Evolutionary conservation across 1,140 invertebrate species (phyloP).

Genomic region (Trissolcus basalis): DNA sequence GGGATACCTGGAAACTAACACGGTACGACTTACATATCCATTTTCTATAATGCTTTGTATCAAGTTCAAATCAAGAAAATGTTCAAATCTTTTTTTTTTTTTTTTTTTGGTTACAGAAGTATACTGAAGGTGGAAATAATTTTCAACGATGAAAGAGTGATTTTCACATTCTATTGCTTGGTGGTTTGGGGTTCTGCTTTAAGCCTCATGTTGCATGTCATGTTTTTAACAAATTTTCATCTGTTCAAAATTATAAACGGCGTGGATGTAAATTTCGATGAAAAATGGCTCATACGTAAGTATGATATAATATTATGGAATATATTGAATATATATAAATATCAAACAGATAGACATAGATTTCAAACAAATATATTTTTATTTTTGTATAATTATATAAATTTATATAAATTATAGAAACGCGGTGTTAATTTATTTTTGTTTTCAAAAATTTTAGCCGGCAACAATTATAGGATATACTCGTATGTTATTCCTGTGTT

Average conservation of each 20-base stretch:
- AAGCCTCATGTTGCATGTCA: constrained; percentile 17
- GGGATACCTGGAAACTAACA: constrained; percentile 26
- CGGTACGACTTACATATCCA: constrained; percentile 10
- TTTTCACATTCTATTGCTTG: constrained; percentile 15
- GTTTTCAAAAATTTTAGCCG: too few species aligned
- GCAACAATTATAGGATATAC: constrained; percentile 3
- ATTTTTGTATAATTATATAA: too few species aligned
- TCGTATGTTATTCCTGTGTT: constrained; percentile 5
- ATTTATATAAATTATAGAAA: too few species aligned
- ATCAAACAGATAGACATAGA: too few species aligned
- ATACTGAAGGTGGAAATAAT: constrained; percentile 3
- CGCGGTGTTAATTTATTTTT: too few species aligned
- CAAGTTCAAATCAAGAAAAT: neutral
- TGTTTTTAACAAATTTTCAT: constrained; percentile 16
- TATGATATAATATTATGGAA: too few species aligned
- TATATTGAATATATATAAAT: too few species aligned
- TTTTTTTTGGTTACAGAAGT: constrained; percentile 3
- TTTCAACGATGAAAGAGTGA: neutral
- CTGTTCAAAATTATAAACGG: constrained; percentile 20
- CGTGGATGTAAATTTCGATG: constrained; percentile 5
- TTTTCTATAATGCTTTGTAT: neutral
- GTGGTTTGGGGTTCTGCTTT: neutral
- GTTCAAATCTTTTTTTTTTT: neutral
- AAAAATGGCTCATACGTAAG: constrained; percentile 19
- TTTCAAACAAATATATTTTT: too few species aligned